A percentile compares a stretch with the other conserved stretches of the same genome.
Evolutionary conservation across 2,113 vertebrate genomes (phyloP).

Genomic region (Serinus canaria): DNA sequence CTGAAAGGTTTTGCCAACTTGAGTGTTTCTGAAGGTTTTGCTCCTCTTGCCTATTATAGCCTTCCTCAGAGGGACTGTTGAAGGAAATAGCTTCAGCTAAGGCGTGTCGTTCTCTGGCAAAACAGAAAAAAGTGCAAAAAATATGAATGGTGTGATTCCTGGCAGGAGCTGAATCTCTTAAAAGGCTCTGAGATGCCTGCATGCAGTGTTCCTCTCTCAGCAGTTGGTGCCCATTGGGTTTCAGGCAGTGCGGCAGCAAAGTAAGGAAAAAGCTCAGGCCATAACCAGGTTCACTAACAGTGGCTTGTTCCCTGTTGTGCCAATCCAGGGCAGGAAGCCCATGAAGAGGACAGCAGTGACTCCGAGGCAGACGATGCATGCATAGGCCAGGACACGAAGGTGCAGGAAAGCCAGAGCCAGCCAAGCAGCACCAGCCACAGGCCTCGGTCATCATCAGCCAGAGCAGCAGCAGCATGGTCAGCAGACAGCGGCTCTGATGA

Average conservation of each 20-base stretch:
- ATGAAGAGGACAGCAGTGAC: slow-evolving; percentile 96
- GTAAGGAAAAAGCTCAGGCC: not conserved
- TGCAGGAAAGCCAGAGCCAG: slow-evolving; percentile 73
- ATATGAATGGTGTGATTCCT: not conserved
- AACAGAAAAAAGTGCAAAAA: not conserved
- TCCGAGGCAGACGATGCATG: slow-evolving; percentile 89
- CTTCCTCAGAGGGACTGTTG: fast-evolving
- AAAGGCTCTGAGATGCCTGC: not conserved
- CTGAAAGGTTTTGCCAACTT: not conserved
- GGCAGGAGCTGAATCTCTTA: not conserved
- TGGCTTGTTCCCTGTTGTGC: not conserved
- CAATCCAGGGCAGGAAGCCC: slow-evolving; percentile 81
- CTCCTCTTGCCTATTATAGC: not conserved
- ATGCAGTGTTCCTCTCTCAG: not conserved
- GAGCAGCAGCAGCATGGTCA: slow-evolving; percentile 78
- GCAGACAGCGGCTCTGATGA: slow-evolving; percentile 90
- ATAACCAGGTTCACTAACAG: not conserved
- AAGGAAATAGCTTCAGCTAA: not conserved
- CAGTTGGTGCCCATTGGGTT: not conserved
- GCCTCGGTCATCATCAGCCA: slow-evolving; percentile 77
- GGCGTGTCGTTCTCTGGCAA: not conserved
- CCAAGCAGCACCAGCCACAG: slow-evolving; percentile 80
- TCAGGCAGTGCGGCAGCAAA: not conserved
- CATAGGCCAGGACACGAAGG: slow-evolving; percentile 77
- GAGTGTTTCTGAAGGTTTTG: not conserved